phyloP scores from a whole-genome alignment of 2,113 vertebrate genomes.

The Lophochroa leadbeateri region DNA sequence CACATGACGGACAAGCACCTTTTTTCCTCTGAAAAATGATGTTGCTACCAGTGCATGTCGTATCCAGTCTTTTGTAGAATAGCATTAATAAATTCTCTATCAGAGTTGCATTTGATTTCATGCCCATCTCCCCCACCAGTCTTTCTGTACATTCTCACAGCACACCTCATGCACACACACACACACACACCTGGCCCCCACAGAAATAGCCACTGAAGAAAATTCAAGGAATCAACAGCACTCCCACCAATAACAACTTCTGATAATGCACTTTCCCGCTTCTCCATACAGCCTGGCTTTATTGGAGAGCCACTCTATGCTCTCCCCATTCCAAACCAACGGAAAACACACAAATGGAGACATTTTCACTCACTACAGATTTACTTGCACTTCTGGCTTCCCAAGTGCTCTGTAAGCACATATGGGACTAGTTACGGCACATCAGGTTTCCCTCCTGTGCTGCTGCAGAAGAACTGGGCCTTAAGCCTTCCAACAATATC shows the following conservation, averaged over 20 bases:
- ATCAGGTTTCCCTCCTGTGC: neutral
- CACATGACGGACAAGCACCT: neutral
- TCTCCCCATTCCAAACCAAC: neutral
- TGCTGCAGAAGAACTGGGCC: rapidly evolving
- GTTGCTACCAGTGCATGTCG: neutral
- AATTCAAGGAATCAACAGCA: neutral
- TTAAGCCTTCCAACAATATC: neutral
- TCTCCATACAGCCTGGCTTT: rapidly evolving
- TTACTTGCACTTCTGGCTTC: neutral
- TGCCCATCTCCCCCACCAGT: rapidly evolving
- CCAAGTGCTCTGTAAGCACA: neutral
- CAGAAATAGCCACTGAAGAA: neutral
- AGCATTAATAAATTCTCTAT: neutral
- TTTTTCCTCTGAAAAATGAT: neutral
- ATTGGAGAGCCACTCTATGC: neutral
- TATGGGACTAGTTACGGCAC: rapidly evolving
- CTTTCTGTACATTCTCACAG: neutral
- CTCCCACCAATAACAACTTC: neutral
- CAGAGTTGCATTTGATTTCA: neutral
- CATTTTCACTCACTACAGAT: neutral
- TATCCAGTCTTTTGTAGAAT: neutral
- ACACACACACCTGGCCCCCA: neutral
- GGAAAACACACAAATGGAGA: neutral
- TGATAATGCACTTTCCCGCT: neutral
- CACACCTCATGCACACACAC: neutral